A percentile compares a stretch with the other conserved stretches of the same genome.
Conservation (phyloP, 2,888 invertebrate genomes). For the Aradus depressus region DNA sequence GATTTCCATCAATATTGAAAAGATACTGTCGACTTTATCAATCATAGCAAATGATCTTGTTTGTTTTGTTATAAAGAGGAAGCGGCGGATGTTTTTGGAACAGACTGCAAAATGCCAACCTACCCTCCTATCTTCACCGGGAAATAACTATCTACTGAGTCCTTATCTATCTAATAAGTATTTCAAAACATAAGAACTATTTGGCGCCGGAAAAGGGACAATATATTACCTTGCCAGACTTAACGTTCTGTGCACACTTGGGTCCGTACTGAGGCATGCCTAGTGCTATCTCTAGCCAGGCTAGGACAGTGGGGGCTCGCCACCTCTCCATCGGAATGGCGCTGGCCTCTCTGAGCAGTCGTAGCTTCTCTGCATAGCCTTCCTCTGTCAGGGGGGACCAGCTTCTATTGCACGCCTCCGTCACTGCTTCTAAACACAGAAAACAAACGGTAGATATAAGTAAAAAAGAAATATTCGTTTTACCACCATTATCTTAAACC, state of each 20-base stretch:
- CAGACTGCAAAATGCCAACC: too few species aligned
- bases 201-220: neutral
- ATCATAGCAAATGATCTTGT: too few species aligned
- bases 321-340: slow-evolving; percentile 79
- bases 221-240: slow-evolving; percentile 73
- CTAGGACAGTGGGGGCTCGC: slow-evolving; percentile 85
- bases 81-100: too few species aligned
- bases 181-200: too few species aligned
- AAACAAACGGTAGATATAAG: neutral
- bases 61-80: too few species aligned
- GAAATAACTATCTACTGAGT: too few species aligned
- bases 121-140: too few species aligned
- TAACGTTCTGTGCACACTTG: slow-evolving; percentile 83
- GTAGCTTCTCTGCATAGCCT: slow-evolving; percentile 65
- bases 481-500: too few species aligned
- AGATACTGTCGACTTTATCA: too few species aligned
- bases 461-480: neutral
- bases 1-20: too few species aligned
- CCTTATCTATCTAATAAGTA: too few species aligned
- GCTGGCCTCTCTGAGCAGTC: slow-evolving; percentile 66
- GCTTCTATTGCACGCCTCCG: slow-evolving; percentile 38
- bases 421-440: slow-evolving; percentile 28
- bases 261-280: slow-evolving; percentile 91
- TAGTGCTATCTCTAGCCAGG: slow-evolving; percentile 87
- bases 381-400: slow-evolving; percentile 57